Evolutionary conservation across 2,888 invertebrate species (phyloP).

Genomic region (Axea sp.): DNA sequence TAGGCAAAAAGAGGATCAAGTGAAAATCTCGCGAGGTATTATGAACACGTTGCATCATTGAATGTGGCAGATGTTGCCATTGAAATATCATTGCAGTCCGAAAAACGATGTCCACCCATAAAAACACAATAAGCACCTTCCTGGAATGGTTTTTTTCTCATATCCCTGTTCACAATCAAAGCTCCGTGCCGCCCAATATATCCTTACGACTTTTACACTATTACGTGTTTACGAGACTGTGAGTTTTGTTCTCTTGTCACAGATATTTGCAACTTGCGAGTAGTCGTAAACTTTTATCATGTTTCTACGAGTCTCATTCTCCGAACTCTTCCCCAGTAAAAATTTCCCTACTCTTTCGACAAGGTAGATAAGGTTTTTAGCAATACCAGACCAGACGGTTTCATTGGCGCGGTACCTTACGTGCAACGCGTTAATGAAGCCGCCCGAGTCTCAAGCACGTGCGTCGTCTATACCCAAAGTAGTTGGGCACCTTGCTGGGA

Average conservation of each 20-base stretch:
- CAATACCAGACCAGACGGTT: conserved; percentile 52
- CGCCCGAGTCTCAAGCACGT: conserved; percentile 53
- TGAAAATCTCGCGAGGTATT: conserved; percentile 33
- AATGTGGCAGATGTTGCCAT: conserved; percentile 51
- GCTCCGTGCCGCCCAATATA: conserved; percentile 23
- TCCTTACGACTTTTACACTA: conserved; percentile 41
- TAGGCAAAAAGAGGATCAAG: conserved; percentile 17
- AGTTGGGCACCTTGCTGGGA: conserved; percentile 17
- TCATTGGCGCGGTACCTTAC: conserved; percentile 53
- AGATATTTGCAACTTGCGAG: conserved; percentile 32
- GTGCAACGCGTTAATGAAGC: conserved; percentile 58
- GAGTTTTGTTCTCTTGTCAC: conserved; percentile 33
- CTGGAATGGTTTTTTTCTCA: conserved; percentile 42
- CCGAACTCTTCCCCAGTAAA: too few relatives aligned
- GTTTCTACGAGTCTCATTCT: conserved; percentile 44
- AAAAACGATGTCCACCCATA: conserved; percentile 43
- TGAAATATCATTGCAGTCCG: conserved; percentile 35
- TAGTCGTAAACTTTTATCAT: conserved; percentile 51
- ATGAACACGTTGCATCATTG: conserved; percentile 42
- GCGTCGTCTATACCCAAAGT: conserved; percentile 42
- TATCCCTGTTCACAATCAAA: conserved; percentile 41
- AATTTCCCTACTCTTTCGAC: conserved; percentile 40
- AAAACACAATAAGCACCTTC: conserved; percentile 48
- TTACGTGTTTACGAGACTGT: conserved; percentile 44
- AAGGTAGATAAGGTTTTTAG: conserved; percentile 46